A percentile compares a stretch with the other conserved stretches of the same genome.
Evolutionary conservation across 2,113 vertebrate genomes (phyloP).

Genomic region (Puntigrus tetrazona): DNA sequence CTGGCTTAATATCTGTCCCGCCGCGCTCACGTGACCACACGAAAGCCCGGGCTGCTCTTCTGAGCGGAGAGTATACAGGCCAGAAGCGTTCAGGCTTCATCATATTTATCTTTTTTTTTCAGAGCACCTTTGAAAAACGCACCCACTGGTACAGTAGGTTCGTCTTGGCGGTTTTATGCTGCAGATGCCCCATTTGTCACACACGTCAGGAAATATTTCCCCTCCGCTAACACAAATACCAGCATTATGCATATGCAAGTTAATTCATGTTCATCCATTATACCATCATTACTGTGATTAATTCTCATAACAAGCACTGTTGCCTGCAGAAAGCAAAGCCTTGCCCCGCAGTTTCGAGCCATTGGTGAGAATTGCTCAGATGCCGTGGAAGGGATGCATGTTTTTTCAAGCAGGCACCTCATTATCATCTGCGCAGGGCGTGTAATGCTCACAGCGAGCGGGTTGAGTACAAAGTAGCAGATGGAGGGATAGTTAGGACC

Average conservation of each 20-base stretch:
- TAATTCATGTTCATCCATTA: conserved; percentile 46
- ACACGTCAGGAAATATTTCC: conserved; percentile 6
- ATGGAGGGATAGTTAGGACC: conserved; percentile 18
- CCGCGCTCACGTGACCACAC: conserved; percentile 28
- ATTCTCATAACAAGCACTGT: conserved; percentile 36
- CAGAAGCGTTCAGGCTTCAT: conserved; percentile 23
- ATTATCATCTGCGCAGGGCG: conserved; percentile 18
- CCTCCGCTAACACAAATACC: background rate
- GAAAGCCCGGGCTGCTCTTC: background rate
- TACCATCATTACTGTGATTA: conserved; percentile 36
- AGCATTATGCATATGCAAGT: conserved; percentile 35
- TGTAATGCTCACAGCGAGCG: background rate
- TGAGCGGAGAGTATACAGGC: conserved; percentile 1
- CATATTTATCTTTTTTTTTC: conserved; percentile 19
- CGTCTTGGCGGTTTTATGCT: background rate
- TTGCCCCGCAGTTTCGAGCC: conserved; percentile 2
- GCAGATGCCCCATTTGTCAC: background rate
- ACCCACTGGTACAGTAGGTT: background rate
- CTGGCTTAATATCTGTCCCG: conserved; percentile 14
- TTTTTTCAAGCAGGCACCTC: conserved; percentile 9
- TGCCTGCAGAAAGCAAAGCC: conserved; percentile 27
- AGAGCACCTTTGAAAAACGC: background rate
- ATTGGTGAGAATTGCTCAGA: conserved; percentile 10
- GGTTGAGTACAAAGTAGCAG: conserved; percentile 33
- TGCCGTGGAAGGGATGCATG: background rate